Conservation (phyloP, 2,888 invertebrate species). For the Idaea aversata region DNA sequence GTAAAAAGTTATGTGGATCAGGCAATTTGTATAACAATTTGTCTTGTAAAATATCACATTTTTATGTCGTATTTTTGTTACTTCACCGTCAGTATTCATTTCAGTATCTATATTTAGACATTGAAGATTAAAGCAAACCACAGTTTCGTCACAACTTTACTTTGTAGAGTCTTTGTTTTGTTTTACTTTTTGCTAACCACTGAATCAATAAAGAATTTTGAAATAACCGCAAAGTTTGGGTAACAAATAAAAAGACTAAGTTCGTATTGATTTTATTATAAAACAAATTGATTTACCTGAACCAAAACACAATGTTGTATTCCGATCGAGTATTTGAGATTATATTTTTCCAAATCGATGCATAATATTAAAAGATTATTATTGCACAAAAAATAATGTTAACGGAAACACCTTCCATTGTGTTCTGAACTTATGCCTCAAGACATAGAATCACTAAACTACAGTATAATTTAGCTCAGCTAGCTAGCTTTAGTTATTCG, state of each 20-base stretch:
- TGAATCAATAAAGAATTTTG: background rate
- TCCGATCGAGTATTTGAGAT: no score
- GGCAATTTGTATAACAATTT: constrained; percentile 31
- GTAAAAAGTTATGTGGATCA: constrained; percentile 31
- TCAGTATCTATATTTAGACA: constrained; percentile 26
- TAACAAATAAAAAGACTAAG: background rate
- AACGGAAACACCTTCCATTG: background rate
- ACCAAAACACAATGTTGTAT: no score
- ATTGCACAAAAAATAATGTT: background rate
- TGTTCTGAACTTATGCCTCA: background rate
- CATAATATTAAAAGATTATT: background rate
- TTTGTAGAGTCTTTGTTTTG: constrained; percentile 11
- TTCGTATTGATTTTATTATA: background rate
- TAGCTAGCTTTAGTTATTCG: no score
- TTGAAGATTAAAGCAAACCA: constrained; percentile 21
- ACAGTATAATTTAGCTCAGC: background rate
- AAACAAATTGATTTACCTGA: no score
- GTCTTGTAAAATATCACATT: constrained; percentile 32
- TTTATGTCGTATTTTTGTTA: constrained; percentile 30
- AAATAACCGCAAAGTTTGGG: background rate
- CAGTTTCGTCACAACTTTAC: constrained; percentile 23
- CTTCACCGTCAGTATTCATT: constrained; percentile 27
- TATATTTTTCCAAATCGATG: background rate
- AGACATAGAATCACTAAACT: background rate
- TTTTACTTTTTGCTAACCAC: constrained; percentile 5